Conservation (phyloP, 2,113 vertebrate genomes). For the Loxodonta africana region DNA sequence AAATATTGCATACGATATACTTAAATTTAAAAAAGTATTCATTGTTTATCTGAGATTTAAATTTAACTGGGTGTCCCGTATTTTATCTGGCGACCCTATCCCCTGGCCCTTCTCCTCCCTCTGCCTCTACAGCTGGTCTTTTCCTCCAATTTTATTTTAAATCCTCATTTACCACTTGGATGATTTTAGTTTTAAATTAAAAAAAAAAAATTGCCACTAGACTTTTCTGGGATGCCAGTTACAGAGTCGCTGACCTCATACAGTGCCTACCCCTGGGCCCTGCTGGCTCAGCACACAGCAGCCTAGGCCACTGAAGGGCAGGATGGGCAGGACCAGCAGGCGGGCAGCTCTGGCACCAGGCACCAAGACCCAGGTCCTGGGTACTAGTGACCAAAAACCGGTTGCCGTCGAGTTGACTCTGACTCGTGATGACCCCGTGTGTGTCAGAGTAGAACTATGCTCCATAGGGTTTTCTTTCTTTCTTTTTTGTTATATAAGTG, state of each 20-base stretch:
- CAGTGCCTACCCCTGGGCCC: neutral
- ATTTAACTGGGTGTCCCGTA: neutral
- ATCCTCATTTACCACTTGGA: neutral
- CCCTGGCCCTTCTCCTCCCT: neutral
- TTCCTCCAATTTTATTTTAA: neutral
- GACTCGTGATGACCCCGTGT: neutral
- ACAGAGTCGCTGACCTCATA: neutral
- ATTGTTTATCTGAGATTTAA: slow-evolving; percentile 19
- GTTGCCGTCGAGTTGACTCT: neutral
- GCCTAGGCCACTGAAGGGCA: neutral
- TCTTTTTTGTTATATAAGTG: too few species aligned
- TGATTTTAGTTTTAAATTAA: neutral
- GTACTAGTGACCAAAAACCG: neutral
- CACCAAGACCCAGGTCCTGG: neutral
- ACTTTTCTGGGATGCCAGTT: neutral
- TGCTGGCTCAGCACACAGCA: neutral
- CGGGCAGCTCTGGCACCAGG: neutral
- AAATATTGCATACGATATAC: neutral
- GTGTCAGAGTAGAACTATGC: neutral
- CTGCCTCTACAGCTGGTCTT: neutral
- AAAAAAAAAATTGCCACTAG: neutral
- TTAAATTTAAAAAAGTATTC: neutral
- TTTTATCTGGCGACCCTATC: neutral
- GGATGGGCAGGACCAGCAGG: neutral
- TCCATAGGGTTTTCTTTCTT: neutral